These are phyloP conservation scores for Ctenicera cuprea DNA, from an alignment of 2,888 invertebrate species.

Conservation along the genomic window DNA sequence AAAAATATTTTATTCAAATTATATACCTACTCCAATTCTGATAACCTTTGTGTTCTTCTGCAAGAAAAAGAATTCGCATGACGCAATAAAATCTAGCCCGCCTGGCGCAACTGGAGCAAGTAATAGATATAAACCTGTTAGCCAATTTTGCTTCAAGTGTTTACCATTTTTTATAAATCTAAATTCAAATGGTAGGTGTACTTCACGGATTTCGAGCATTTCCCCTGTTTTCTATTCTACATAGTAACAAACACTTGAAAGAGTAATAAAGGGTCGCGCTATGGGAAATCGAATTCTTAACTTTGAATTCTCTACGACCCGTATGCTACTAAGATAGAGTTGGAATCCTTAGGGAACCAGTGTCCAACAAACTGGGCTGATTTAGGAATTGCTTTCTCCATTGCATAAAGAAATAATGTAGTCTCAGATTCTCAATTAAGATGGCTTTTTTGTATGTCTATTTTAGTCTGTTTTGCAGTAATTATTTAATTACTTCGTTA, in stretches of 20 bases:
- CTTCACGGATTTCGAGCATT: not conserved
- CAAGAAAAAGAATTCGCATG: too few species aligned
- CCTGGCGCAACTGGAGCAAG: too few species aligned
- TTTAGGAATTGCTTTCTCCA: slow-evolving; percentile 10
- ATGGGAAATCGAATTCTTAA: slow-evolving; percentile 35
- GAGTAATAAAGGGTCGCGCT: slow-evolving; percentile 6
- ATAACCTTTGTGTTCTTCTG: too few species aligned
- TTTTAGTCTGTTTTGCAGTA: not conserved
- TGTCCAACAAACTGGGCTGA: slow-evolving; percentile 23
- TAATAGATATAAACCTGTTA: too few species aligned
- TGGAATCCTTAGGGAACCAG: not conserved
- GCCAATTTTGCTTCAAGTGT: not conserved
- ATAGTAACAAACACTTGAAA: slow-evolving; percentile 10
- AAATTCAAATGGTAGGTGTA: not conserved
- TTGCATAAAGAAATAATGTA: not conserved
- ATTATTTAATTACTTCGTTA: too few species aligned
- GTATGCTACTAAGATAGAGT: slow-evolving; percentile 34
- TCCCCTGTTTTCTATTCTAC: not conserved
- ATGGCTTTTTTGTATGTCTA: not conserved
- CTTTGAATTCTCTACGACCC: slow-evolving; percentile 35
- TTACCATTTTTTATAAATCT: not conserved
- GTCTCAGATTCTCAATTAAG: too few species aligned
- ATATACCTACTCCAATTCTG: too few species aligned
- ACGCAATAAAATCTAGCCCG: too few species aligned
- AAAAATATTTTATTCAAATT: too few species aligned